Evolutionary conservation across 2,113 vertebrate species (phyloP).

Genomic region (Daboia siamensis): DNA sequence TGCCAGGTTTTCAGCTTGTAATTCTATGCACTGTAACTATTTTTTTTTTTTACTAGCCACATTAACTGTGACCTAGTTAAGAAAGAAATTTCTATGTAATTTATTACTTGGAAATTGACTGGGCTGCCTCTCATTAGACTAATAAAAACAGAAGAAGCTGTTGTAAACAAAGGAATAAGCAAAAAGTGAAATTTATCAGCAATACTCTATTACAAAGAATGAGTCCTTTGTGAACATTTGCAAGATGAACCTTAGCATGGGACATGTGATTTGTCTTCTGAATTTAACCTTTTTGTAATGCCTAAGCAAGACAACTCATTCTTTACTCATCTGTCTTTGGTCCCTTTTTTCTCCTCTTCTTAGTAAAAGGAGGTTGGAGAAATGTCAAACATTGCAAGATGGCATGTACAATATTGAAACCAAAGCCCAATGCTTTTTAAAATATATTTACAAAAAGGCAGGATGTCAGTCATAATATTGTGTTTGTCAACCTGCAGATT

Average conservation of each 20-base stretch:
- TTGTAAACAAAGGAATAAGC: background rate
- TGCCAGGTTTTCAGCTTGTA: constrained; percentile 17
- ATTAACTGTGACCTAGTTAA: background rate
- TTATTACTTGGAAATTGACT: background rate
- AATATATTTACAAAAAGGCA: background rate
- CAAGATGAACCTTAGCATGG: background rate
- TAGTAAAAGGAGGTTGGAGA: background rate
- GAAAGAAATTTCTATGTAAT: background rate
- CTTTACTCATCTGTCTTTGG: background rate
- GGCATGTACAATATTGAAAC: background rate
- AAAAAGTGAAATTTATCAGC: background rate
- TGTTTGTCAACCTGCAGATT: background rate
- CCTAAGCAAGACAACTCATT: background rate
- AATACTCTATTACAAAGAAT: background rate
- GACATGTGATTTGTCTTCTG: background rate
- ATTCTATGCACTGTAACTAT: constrained; percentile 18
- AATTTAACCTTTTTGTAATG: background rate
- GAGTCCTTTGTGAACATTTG: background rate
- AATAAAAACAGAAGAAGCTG: background rate
- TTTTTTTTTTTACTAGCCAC: constrained; percentile 24
- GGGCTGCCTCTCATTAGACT: background rate
- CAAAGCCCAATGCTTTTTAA: background rate
- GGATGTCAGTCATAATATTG: background rate
- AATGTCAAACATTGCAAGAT: background rate
- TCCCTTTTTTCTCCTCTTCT: background rate